phyloP scores from a whole-genome alignment of 2,113 vertebrate species.

The Burhinus oedicnemus region DNA sequence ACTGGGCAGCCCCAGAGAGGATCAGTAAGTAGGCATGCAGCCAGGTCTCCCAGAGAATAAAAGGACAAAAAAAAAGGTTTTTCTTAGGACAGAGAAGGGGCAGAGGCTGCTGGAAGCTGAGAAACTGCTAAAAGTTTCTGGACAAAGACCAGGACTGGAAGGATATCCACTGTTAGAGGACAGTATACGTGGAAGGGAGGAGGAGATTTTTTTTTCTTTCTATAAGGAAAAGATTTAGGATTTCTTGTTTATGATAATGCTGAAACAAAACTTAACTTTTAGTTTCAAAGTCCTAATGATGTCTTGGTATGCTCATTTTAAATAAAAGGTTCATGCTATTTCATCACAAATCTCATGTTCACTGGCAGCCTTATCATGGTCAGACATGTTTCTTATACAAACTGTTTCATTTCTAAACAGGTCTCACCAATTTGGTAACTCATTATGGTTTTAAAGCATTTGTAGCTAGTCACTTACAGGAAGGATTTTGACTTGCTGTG shows the following conservation, averaged over 20 bases:
- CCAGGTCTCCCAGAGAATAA: not conserved
- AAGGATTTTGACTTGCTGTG: not conserved
- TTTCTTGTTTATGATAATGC: not conserved
- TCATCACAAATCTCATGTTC: not conserved
- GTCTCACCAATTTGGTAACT: not conserved
- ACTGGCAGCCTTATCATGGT: not conserved
- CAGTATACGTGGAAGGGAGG: not conserved
- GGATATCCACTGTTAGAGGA: not conserved
- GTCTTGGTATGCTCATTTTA: not conserved
- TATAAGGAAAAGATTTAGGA: not conserved
- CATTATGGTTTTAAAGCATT: not conserved
- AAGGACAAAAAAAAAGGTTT: not conserved
- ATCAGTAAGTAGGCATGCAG: not conserved
- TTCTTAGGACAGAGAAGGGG: not conserved
- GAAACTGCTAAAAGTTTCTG: not conserved
- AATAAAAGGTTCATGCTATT: not conserved
- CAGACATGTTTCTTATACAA: not conserved
- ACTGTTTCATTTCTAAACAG: not conserved
- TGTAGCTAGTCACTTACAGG: not conserved
- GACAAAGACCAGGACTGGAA: not conserved
- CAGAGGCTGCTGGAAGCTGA: not conserved
- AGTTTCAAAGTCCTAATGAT: not conserved
- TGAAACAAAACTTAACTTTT: not conserved
- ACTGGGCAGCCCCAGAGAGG: not conserved
- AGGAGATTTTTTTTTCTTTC: not conserved